A percentile compares a stretch with the other conserved stretches of the same genome.
phyloP scores from a whole-genome alignment of 2,113 vertebrate genomes.

The Camelus bactrianus region DNA sequence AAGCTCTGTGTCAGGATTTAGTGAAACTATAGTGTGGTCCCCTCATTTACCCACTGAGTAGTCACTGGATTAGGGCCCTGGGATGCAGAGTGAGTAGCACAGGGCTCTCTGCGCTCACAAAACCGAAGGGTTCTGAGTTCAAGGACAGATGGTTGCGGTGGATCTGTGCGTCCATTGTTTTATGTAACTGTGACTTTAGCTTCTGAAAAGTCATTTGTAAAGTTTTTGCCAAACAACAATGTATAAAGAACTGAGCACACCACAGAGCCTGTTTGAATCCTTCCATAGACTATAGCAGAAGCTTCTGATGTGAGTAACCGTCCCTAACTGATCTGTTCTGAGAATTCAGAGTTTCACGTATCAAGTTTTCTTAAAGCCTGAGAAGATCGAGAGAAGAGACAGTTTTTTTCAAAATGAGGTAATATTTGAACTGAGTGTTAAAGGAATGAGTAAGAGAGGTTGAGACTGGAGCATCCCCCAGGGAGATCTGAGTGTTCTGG shows the following conservation, averaged over 20 bases:
- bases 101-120: neutral
- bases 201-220: constrained; percentile 12
- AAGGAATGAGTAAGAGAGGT: constrained; percentile 18
- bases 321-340: neutral
- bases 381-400: neutral
- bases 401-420: neutral
- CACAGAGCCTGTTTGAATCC: neutral
- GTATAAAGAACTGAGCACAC: neutral
- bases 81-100: neutral
- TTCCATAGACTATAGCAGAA: neutral
- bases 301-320: neutral
- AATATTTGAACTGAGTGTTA: neutral
- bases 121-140: neutral
- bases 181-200: neutral
- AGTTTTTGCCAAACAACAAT: neutral
- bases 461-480: neutral
- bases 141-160: neutral
- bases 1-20: constrained; percentile 1
- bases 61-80: neutral
- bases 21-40: neutral
- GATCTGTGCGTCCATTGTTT: neutral
- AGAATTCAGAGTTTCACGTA: neutral
- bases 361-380: neutral
- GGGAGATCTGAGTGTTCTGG: neutral
- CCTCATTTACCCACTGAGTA: neutral